Percentiles rank a stretch among this genome's conserved stretches.
These are phyloP conservation scores for Tyto alba DNA, from an alignment of 2,113 vertebrate genomes.

Conservation along the genomic window DNA sequence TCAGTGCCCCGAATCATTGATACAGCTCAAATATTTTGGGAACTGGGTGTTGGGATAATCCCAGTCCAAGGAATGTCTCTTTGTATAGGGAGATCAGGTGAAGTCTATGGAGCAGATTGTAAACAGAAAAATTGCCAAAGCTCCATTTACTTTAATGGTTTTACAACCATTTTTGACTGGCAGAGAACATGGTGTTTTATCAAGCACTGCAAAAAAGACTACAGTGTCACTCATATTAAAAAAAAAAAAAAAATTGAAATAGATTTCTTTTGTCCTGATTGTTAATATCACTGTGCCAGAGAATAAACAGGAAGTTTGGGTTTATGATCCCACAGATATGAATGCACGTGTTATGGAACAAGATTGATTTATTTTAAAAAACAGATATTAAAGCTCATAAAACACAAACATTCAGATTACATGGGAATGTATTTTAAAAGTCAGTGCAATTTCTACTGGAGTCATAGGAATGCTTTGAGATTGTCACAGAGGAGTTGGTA, in stretches of 20 bases:
- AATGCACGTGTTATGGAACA: not conserved
- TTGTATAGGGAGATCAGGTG: not conserved
- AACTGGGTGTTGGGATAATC: not conserved
- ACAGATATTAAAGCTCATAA: not conserved
- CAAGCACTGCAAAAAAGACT: not conserved
- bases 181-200: not conserved
- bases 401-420: not conserved
- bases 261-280: not conserved
- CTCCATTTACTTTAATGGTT: not conserved
- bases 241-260: not conserved
- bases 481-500: accelerated
- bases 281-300: not conserved
- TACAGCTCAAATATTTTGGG: not conserved
- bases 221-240: not conserved
- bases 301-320: not conserved
- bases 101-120: accelerated
- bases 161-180: not conserved
- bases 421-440: accelerated
- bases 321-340: not conserved
- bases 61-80: not conserved
- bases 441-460: not conserved
- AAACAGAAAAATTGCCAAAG: not conserved
- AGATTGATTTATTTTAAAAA: not conserved
- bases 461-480: not conserved
- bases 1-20: not conserved